Evolutionary conservation across 2,888 invertebrate genomes (phyloP), one percentile per base, ranked within the genome.

Genomic region (Lasioglossum zephyrum): DNA sequence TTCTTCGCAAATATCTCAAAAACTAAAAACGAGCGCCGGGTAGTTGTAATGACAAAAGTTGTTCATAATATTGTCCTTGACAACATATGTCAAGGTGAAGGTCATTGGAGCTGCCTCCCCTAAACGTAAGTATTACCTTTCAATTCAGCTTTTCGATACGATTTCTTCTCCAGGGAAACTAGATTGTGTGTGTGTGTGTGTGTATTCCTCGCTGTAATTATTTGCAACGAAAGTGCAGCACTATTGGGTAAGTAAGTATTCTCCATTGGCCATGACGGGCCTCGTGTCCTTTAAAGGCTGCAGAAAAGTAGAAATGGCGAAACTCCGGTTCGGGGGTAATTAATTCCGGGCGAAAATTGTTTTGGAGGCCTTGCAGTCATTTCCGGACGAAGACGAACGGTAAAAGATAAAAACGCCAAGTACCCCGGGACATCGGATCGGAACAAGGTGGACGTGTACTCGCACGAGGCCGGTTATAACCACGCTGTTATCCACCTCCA

Each of bases 381-480:
- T 57, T 77, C 82, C 31, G 49, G 70, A 78, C 83, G 79, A 81
- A 81, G 80, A 81, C 72, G 63, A 77, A 75, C 73, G 81, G 79
- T 81, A 66, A 77, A 76, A 79, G 83, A 85, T 87, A 87, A 88
- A 80, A 82, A 81, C 44, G 73, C 74, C 77, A 39, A 66, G 63
- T 73, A 82, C 84, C 79, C 73, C 85, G 79, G 84, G 74, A 85
- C 84, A 85, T 82, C 81, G 53, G 53, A 85, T 86, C 89, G 88
- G 82, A 84, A 86, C 88, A 86, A 88, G 88, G 80, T 88, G 76
- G 85, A 84, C 87, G 75, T 79, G 82, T 86, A 72, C 73, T 53
- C 80, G 49, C 87, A 69, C 83, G 82, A 79, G 85, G 81, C 81
- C 73, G 78, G 82, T 81, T 82, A 77, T 82, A 86, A 86, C 85